Conservation (phyloP, 1,140 invertebrate species). For the Pseudomyrmex flavicornis region DNA sequence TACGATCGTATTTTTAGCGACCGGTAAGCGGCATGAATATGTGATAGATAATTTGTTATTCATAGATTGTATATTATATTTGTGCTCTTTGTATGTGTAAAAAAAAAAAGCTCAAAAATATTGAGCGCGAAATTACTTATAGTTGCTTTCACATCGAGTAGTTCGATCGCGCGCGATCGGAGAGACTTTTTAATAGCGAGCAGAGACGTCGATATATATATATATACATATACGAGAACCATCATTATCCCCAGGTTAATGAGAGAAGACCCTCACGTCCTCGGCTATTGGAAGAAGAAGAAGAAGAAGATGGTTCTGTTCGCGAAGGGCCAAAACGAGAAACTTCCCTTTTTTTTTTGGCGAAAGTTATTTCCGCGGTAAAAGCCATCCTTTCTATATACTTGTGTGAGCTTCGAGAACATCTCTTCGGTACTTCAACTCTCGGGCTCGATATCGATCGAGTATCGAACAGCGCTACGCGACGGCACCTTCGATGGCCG, state of each 20-base stretch:
- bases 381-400: constrained; percentile 50
- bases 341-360: constrained; percentile 10
- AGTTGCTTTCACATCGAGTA: not conserved
- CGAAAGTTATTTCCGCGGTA: constrained; percentile 66
- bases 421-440: constrained; percentile 31
- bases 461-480: constrained; percentile 60
- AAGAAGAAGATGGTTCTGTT: constrained; percentile 17
- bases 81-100: not conserved
- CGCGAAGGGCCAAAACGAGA: constrained; percentile 5
- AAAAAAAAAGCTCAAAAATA: not conserved
- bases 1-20: constrained; percentile 24
- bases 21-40: not conserved
- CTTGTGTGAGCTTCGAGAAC: constrained; percentile 12
- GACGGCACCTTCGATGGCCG: constrained; percentile 63
- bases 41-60: constrained; percentile 30
- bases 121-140: constrained; percentile 50
- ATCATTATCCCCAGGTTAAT: constrained; percentile 22
- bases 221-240: not conserved
- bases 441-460: constrained; percentile 63
- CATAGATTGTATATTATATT: constrained; percentile 14
- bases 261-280: constrained; percentile 19
- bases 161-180: constrained; percentile 8
- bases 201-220: constrained; percentile 22
- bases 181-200: constrained; percentile 5
- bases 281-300: constrained; percentile 19